phyloP scores from a whole-genome alignment of 2,113 vertebrate species.

The Pterocles gutturalis region DNA sequence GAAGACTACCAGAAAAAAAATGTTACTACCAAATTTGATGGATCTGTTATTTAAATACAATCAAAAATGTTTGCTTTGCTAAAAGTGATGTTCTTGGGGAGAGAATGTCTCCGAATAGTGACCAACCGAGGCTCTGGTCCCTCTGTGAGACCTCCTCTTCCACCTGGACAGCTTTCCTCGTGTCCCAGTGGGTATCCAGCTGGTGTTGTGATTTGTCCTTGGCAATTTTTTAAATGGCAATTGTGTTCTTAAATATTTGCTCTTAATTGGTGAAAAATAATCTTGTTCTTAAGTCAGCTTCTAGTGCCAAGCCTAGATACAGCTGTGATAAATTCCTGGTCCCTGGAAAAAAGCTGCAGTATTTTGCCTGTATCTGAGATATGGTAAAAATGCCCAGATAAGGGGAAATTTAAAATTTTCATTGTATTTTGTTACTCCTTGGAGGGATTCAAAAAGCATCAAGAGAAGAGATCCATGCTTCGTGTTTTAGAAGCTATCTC shows the following conservation, averaged over 20 bases:
- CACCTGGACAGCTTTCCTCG: background rate
- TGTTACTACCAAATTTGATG: rapidly evolving
- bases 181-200: background rate
- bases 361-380: background rate
- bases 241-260: background rate
- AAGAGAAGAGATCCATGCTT: background rate
- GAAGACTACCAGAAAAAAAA: background rate
- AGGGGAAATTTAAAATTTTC: background rate
- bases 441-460: background rate
- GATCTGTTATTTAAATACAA: background rate
- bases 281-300: background rate
- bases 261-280: background rate
- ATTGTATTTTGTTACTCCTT: background rate
- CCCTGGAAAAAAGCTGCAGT: background rate
- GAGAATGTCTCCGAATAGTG: background rate
- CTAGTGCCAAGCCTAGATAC: background rate
- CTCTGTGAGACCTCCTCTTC: background rate
- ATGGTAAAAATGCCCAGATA: background rate
- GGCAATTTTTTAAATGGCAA: background rate
- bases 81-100: background rate
- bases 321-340: background rate
- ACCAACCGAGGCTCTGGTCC: rapidly evolving
- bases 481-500: background rate
- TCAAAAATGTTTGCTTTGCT: background rate
- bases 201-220: background rate